Evolutionary conservation across 2,888 invertebrate species (phyloP).

Genomic region (Tholera decimalis): DNA sequence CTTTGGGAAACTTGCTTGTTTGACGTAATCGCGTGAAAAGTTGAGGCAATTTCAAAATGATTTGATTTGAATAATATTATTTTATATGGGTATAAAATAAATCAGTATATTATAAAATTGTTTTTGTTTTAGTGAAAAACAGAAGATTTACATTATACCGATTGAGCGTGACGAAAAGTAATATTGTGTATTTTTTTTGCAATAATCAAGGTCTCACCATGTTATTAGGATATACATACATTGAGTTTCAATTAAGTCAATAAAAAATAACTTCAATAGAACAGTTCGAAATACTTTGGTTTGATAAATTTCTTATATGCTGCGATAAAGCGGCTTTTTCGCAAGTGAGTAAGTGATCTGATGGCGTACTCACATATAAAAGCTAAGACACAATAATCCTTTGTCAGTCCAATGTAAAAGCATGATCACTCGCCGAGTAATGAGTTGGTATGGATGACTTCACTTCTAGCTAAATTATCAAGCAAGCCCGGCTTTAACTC

Average conservation of each 20-base stretch:
- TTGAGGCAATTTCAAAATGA: conserved; percentile 39
- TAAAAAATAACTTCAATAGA: background rate
- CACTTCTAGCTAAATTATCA: conserved; percentile 75
- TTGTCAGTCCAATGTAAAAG: conserved; percentile 65
- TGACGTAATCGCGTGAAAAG: conserved; percentile 44
- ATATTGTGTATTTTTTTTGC: background rate
- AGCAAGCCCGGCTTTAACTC: conserved; percentile 76
- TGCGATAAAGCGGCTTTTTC: conserved; percentile 5
- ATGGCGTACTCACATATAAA: conserved; percentile 26
- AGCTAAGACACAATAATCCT: conserved; percentile 50
- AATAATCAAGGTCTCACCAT: too few relatives aligned
- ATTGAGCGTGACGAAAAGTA: background rate
- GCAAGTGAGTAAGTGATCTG: conserved; percentile 26
- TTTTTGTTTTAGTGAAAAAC: conserved; percentile 2
- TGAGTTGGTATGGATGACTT: conserved; percentile 72
- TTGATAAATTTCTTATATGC: too few relatives aligned
- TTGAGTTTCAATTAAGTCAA: conserved; percentile 3
- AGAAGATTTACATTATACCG: background rate
- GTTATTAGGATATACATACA: too few relatives aligned
- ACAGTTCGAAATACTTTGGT: background rate
- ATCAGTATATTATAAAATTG: background rate
- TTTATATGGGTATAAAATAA: conserved; percentile 19
- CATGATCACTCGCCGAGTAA: conserved; percentile 70
- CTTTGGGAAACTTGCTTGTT: conserved; percentile 46
- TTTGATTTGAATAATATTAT: conserved; percentile 38